phyloP scores from a whole-genome alignment of 53 echinoderm and acorn worm species.

The Pentamera pediparva region DNA sequence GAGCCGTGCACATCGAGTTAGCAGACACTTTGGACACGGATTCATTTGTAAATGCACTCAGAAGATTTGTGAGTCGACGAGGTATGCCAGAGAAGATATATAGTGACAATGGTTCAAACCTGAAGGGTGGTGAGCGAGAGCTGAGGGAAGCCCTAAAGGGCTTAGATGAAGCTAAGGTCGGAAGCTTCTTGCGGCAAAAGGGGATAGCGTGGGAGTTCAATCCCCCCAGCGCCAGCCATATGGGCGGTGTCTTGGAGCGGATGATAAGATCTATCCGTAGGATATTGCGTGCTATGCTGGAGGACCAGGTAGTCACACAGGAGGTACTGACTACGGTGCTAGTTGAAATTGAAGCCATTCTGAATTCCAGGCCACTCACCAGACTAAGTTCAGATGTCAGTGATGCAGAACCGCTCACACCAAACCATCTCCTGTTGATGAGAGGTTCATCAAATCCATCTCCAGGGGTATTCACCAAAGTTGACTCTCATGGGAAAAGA shows the following conservation, averaged over 20 bases:
- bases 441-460: neutral
- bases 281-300: slow-evolving; percentile 19
- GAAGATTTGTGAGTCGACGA: slow-evolving; percentile 45
- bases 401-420: slow-evolving; percentile 38
- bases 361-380: slow-evolving; percentile 46
- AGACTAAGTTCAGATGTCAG: slow-evolving; percentile 25
- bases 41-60: slow-evolving; percentile 53
- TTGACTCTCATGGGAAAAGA: slow-evolving; percentile 22
- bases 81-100: slow-evolving; percentile 46
- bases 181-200: slow-evolving; percentile 8
- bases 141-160: slow-evolving; percentile 25
- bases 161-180: slow-evolving; percentile 30
- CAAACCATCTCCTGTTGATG: slow-evolving; percentile 50
- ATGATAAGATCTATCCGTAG: slow-evolving; percentile 33
- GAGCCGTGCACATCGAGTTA: slow-evolving; percentile 55
- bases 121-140: slow-evolving; percentile 40
- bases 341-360: no score
- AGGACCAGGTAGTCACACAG: slow-evolving; percentile 23
- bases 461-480: slow-evolving; percentile 34
- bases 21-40: slow-evolving; percentile 47
- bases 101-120: slow-evolving; percentile 66
- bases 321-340: slow-evolving; percentile 41
- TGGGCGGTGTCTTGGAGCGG: slow-evolving; percentile 57
- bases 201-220: slow-evolving; percentile 57
- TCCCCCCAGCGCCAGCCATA: slow-evolving; percentile 40